Base-by-base conservation (phyloP, 2,888 invertebrate species). In the Drosophila meridiana region DNA sequence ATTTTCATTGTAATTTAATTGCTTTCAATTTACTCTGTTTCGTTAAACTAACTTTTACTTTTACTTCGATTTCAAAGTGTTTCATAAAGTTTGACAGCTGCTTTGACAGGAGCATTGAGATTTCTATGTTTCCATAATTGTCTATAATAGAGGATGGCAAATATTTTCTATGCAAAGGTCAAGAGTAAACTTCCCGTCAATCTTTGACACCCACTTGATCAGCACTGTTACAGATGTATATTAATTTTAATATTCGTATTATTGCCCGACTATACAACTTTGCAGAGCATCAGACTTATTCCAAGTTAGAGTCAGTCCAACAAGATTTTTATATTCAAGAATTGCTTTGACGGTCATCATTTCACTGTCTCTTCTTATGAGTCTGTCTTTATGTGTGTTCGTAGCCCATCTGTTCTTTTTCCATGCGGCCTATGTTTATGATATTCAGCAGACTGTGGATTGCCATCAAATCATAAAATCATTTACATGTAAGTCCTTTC, bases 401-500 rank as follows among this genome's bases (percentile, higher is more conserved):
- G n/a, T 50, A 8, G 32, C 32, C 56, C 82, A 84, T 72, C 77
- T 84, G 84, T n/a, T 34, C 14, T 26, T 4, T 53, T 78, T 64
- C 40, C 82, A 72, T 30, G 42, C 34, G 50, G 65, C 60, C 69
- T 73, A 73, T 73, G 60, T 34, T 60, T 38, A 38, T 42, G 34
- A 2, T 28, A 65, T 28, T 26, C 26, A 42, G 53, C n/a, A 28
- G 9, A 30, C 30, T 32, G 48, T 6, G 32, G 3, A 30, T 8
- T 34, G 65, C 61, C 58, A 52, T 47, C 13, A 43, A 67, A 74
- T 47, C 78, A 74, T 78, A 75, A 78, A 78, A 78, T 66, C 68
- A 71, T 78, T 78, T 78, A 48, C 78, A 63, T 78, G 78, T 78
- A 78, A 78, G 60, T 78, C 64, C 65, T 38, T 63, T 47, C 26